Evolutionary conservation across 53 echinoderm and acorn worm species (phyloP).

Genomic region (Paelopatides confundens): DNA sequence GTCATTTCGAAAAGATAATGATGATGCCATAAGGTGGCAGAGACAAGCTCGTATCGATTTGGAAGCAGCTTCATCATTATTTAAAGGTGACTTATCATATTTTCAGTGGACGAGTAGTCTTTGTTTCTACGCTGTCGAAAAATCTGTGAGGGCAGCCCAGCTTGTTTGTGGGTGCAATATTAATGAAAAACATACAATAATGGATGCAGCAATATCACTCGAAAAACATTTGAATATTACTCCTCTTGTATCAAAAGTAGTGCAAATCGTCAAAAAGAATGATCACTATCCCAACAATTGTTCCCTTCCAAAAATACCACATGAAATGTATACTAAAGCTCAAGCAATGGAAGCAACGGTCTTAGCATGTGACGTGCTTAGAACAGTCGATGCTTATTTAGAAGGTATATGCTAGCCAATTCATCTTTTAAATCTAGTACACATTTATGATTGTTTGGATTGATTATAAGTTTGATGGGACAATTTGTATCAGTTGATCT

Average conservation of each 20-base stretch:
- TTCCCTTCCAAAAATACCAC: not conserved
- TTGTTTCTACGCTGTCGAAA: constrained; percentile 53
- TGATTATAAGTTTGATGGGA: too few relatives aligned
- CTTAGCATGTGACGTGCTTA: not conserved
- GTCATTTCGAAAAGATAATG: not conserved
- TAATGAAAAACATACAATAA: not conserved
- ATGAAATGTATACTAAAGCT: not conserved
- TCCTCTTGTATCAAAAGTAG: not conserved
- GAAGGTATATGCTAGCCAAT: not conserved
- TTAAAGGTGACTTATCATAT: constrained; percentile 5
- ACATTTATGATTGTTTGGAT: too few relatives aligned
- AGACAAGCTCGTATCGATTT: constrained; percentile 10
- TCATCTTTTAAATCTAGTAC: too few relatives aligned
- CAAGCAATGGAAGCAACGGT: not conserved
- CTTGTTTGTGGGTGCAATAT: constrained; percentile 25
- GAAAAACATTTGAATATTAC: not conserved
- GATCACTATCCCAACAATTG: not conserved
- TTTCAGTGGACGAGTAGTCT: constrained; percentile 55
- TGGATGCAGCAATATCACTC: not conserved
- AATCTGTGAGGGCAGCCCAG: constrained; percentile 59
- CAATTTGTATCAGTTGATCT: too few relatives aligned
- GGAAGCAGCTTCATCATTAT: not conserved
- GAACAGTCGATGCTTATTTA: not conserved
- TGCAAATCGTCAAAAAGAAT: not conserved
- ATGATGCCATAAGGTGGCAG: not conserved